Percentiles rank a stretch among this genome's conserved stretches.
Conservation (phyloP, 1,140 invertebrate species). For the Drosophila ohnishii region DNA sequence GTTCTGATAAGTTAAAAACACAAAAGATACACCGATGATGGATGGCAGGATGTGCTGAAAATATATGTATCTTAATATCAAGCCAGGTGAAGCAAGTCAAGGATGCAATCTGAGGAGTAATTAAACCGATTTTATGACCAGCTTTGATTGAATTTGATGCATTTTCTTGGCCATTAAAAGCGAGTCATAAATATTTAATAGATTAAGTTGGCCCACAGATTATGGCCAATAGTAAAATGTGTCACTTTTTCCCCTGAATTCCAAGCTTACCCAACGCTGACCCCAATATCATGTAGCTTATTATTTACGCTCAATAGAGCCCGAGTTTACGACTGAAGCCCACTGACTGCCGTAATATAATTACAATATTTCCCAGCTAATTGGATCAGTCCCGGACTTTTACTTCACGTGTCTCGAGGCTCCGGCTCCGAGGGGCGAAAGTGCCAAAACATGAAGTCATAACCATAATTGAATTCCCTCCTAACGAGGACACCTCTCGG, state of each 20-base stretch:
- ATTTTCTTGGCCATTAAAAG: conserved; percentile 1
- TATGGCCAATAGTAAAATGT: background rate
- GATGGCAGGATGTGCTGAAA: conserved; percentile 13
- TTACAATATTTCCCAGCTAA: conserved; percentile 58
- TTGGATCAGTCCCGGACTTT: conserved; percentile 53
- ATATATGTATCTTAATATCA: background rate
- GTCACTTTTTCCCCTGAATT: background rate
- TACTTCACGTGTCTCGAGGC: conserved; percentile 24
- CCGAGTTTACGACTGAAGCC: conserved; percentile 48
- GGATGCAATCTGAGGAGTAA: background rate
- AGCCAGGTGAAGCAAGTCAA: background rate
- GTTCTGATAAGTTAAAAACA: conserved; percentile 6
- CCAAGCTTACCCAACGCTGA: conserved; percentile 2
- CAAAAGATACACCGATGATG: conserved; percentile 20
- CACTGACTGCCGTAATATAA: conserved; percentile 67
- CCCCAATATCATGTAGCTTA: conserved; percentile 11
- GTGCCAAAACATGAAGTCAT: conserved; percentile 80
- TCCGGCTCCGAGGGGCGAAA: conserved; percentile 30
- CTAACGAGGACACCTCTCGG: conserved; percentile 43
- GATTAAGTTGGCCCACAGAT: background rate
- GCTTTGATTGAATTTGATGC: background rate
- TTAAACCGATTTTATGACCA: background rate
- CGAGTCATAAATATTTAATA: background rate
- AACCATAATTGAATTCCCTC: conserved; percentile 65
- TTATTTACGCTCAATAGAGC: conserved; percentile 52